A percentile compares a stretch with the other conserved stretches of the same genome.
Conservation (phyloP, 2,888 invertebrate genomes). For the Nipponacmea schrenckii region DNA sequence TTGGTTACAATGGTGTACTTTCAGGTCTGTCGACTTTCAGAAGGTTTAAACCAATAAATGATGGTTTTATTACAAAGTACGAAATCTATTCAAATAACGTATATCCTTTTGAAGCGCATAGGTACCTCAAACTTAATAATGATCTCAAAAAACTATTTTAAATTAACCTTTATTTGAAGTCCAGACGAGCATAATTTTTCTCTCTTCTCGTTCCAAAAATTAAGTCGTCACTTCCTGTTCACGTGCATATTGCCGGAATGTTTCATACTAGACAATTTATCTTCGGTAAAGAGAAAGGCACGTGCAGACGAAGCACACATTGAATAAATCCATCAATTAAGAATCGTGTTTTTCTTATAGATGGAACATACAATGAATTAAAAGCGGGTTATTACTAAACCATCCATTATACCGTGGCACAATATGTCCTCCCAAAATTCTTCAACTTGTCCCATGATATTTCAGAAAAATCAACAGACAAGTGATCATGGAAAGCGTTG, state of each 20-base stretch:
- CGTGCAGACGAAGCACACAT: background rate
- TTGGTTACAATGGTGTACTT: too few relatives aligned
- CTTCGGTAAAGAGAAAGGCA: background rate
- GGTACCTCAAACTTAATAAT: too few relatives aligned
- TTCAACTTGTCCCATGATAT: background rate
- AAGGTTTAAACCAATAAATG: too few relatives aligned
- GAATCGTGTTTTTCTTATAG: slow-evolving; percentile 5
- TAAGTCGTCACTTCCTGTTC: background rate
- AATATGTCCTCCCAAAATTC: background rate
- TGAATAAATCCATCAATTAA: slow-evolving; percentile 5
- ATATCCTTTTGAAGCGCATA: too few relatives aligned
- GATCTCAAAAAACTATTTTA: too few relatives aligned
- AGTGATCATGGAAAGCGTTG: background rate
- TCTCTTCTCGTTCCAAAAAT: too few relatives aligned
- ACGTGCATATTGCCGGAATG: background rate
- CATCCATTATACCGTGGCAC: background rate
- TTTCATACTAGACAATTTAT: background rate
- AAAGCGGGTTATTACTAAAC: background rate
- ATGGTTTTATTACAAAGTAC: too few relatives aligned
- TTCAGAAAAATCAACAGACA: background rate
- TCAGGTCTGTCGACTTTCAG: too few relatives aligned
- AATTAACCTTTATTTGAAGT: too few relatives aligned
- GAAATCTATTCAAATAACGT: too few relatives aligned
- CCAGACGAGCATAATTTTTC: too few relatives aligned
- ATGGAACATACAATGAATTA: slow-evolving; percentile 5